These are phyloP conservation scores for Menidia beryllina DNA, from an alignment of 2,113 vertebrate species.

Conservation along the genomic window DNA sequence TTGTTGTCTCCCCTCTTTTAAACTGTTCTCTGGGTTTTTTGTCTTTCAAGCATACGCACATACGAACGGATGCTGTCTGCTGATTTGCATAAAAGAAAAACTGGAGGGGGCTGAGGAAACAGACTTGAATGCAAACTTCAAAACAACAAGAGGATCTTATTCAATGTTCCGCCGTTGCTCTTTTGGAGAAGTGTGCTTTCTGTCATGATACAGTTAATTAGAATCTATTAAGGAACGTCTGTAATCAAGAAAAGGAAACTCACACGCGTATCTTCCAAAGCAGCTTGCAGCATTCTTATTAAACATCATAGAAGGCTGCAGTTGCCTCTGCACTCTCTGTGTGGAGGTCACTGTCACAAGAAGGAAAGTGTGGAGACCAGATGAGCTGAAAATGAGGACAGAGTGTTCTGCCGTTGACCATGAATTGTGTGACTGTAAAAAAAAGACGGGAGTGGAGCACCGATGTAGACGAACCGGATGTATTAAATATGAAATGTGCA, in stretches of 20 bases:
- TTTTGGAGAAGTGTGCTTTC: constrained; percentile 2
- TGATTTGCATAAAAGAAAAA: constrained; percentile 15
- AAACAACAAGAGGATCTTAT: constrained; percentile 1
- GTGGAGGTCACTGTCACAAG: too few species aligned
- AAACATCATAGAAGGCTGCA: too few species aligned
- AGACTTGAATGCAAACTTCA: constrained; percentile 6
- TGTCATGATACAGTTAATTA: constrained; percentile 1
- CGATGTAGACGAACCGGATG: too few species aligned
- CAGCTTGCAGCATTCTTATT: background rate
- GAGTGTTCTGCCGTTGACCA: too few species aligned
- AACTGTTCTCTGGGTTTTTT: background rate
- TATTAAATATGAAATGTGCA: too few species aligned
- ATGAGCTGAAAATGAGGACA: too few species aligned
- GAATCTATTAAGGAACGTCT: constrained; percentile 2
- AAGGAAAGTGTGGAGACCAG: too few species aligned
- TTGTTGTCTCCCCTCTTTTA: constrained; percentile 6
- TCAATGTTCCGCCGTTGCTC: background rate
- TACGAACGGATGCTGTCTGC: background rate
- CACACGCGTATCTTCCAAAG: background rate
- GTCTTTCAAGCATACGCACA: constrained; percentile 5
- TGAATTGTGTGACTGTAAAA: too few species aligned
- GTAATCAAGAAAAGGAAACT: background rate
- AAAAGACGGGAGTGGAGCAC: too few species aligned
- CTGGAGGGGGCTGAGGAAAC: background rate
- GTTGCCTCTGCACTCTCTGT: too few species aligned